Evolutionary conservation across 2,888 invertebrate species (phyloP), one percentile per base, ranked within the genome.

Genomic region (Drosophila longiperda): DNA sequence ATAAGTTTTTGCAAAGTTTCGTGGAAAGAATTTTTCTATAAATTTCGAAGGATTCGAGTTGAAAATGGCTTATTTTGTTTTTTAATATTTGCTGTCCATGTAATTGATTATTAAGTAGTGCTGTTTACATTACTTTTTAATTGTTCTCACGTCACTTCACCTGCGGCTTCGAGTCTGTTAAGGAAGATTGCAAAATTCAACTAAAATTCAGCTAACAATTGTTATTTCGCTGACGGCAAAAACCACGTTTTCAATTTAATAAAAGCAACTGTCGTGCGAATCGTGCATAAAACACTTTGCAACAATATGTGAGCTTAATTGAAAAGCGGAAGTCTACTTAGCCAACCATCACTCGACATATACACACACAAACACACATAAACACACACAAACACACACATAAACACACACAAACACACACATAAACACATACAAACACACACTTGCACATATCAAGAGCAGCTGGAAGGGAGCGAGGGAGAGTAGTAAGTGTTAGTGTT

Each of bases 261-360:
- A 80, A 77, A 77, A 67, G 68, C 72, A 83, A 73, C 72, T 83
- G 80, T 82, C 89, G 86, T 90, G 90, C 87, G 88, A 88, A 90
- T 83, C 83, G 83, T 80, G 81, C 87, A 90, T 90, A 78, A 90
- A 88, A 89, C 83, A 90, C 89, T 83, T 89, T 75, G 73, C 78
- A 86, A 82, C 89, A 88, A 83, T 78, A 78, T 83, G 90, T 82
- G 81, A 59, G 73, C 82, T 89, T 89, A 89, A 84, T 89, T 89
- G 90, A 89, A 86, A 90, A 90, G 80, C 90, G 89, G 89, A 90
- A 86, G 89, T 78, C 83, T 83, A 82, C 89, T 86, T 88, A 88
- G 89, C 73, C 82, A 73, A 75, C 68, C 71, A 65, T 82, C 79
- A 71, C 71, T 76, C 74, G 66, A 60, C 67, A 73, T 59, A 70